Percentiles rank a stretch among this genome's conserved stretches.
Conservation (phyloP, 1,140 invertebrate genomes). For the Galleria mellonella region DNA sequence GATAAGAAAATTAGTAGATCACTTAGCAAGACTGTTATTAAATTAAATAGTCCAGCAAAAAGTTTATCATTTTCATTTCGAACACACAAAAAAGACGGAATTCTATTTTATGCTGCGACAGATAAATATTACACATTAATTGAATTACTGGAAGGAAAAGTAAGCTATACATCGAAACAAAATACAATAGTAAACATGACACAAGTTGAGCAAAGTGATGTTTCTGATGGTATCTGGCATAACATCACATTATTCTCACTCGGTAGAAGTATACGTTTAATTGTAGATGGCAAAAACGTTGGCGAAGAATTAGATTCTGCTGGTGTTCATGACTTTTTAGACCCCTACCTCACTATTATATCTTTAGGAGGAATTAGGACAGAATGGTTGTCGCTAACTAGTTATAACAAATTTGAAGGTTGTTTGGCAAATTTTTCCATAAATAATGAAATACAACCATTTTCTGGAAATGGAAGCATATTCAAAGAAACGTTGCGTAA, state of each 20-base stretch:
- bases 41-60: conserved; percentile 75
- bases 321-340: conserved; percentile 92
- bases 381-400: conserved; percentile 73
- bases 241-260: conserved; percentile 84
- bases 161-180: conserved; percentile 85
- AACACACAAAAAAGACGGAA: conserved; percentile 83
- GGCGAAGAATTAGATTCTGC: conserved; percentile 90
- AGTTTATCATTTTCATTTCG: conserved; percentile 87
- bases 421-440: conserved; percentile 93
- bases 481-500: conserved; percentile 80
- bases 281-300: conserved; percentile 81
- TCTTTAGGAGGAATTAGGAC: conserved; percentile 83
- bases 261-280: conserved; percentile 80
- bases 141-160: conserved; percentile 82
- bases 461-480: conserved; percentile 89
- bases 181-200: conserved; percentile 89
- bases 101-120: conserved; percentile 88
- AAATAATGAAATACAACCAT: conserved; percentile 91
- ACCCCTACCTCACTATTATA: conserved; percentile 88
- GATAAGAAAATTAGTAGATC: conserved; percentile 60
- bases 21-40: conserved; percentile 44
- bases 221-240: conserved; percentile 91
- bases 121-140: conserved; percentile 91
- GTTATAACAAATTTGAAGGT: conserved; percentile 83
- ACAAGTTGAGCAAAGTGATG: conserved; percentile 67